These are phyloP conservation scores for Plusia festucae DNA, from an alignment of 2,888 invertebrate genomes.

Conservation along the genomic window DNA sequence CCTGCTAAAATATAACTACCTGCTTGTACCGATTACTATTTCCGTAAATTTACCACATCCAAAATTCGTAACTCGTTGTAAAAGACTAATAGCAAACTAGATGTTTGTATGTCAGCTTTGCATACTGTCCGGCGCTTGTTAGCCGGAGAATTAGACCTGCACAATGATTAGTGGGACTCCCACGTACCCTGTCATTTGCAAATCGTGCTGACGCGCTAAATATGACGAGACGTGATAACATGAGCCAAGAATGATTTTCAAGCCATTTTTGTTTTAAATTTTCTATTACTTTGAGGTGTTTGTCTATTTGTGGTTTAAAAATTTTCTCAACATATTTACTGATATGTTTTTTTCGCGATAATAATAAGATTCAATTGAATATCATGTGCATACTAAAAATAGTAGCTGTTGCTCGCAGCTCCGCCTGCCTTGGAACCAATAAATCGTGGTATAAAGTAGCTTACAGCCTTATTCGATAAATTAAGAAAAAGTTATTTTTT, in stretches of 20 bases:
- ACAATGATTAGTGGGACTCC: conserved; percentile 60
- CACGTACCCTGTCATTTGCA: conserved; percentile 36
- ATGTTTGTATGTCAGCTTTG: conserved; percentile 83
- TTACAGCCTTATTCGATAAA: too few relatives aligned
- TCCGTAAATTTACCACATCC: conserved; percentile 58
- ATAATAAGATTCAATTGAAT: too few relatives aligned
- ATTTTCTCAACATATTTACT: neutral
- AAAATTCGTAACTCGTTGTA: conserved; percentile 50
- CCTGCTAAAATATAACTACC: too few relatives aligned
- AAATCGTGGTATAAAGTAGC: too few relatives aligned
- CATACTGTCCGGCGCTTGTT: conserved; percentile 79
- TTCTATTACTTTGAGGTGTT: neutral
- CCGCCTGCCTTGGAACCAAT: too few relatives aligned
- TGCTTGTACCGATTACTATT: neutral
- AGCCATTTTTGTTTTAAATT: conserved; percentile 17
- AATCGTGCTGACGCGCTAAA: conserved; percentile 42
- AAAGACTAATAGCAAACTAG: conserved; percentile 80
- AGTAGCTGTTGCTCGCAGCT: too few relatives aligned
- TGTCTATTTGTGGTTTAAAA: neutral
- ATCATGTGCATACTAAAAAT: too few relatives aligned
- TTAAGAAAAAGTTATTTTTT: too few relatives aligned
- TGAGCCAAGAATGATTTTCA: neutral
- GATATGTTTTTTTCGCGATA: too few relatives aligned
- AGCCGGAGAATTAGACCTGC: conserved; percentile 68
- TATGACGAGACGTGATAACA: conserved; percentile 14